These are phyloP conservation scores for Mesocricetus auratus DNA, from an alignment of 2,113 vertebrate genomes.

Conservation along the genomic window DNA sequence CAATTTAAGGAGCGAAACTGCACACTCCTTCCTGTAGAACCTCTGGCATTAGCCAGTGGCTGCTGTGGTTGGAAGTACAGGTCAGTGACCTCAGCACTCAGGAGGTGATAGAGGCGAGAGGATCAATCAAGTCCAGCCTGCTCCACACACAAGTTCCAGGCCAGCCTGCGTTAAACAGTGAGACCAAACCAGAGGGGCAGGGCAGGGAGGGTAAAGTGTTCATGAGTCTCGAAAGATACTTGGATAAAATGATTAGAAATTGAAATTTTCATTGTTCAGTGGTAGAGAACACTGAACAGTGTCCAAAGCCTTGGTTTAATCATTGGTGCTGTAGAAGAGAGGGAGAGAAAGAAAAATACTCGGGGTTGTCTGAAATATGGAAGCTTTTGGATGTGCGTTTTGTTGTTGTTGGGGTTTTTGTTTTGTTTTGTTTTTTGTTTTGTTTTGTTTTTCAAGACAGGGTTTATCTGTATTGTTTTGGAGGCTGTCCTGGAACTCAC, in stretches of 20 bases:
- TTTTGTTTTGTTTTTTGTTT: too few species aligned
- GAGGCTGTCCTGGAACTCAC: too few species aligned
- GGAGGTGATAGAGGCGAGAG: background rate
- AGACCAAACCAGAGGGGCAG: background rate
- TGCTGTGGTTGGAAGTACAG: background rate
- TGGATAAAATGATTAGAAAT: background rate
- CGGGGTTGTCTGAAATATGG: background rate
- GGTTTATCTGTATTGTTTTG: too few species aligned
- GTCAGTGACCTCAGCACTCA: background rate
- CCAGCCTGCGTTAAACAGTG: background rate
- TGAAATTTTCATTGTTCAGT: background rate
- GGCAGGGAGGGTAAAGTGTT: background rate
- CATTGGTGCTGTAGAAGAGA: background rate
- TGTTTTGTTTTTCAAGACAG: too few species aligned
- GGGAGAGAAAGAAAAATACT: background rate
- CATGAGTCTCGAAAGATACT: background rate
- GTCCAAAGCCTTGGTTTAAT: background rate
- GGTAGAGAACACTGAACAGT: background rate
- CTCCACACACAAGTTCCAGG: background rate
- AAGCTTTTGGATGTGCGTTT: background rate
- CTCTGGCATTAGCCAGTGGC: conserved; percentile 24
- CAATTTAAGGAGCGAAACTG: background rate
- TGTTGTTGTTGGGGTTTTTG: too few species aligned
- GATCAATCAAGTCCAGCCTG: background rate
- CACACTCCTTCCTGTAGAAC: background rate